Base-by-base conservation (phyloP, 2,797 vertebrate species). In the Sylvia borin region DNA sequence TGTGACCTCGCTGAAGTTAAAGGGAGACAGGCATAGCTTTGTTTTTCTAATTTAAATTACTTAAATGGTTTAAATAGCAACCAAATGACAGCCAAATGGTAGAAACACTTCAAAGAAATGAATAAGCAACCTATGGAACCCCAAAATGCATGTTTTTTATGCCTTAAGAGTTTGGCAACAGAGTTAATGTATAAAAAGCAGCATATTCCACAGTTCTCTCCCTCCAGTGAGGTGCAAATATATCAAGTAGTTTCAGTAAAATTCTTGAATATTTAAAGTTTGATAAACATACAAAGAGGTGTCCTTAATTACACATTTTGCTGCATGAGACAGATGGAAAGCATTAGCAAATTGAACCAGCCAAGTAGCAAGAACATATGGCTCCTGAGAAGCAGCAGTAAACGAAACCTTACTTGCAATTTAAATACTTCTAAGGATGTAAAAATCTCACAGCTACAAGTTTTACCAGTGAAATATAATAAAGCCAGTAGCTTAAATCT, bases 291-390 rank as follows among this genome's bases (percentile, higher is more conserved):
- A 95, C 51, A 94, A 79, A 96, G 92, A 96, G 93, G 90, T 96
- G 93, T 82, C 89, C 83, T 96, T 91, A 96, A 90, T 96, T 91
- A 96, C 77, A 86, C 74, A 57, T 91, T 90, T 92, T 93, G 55
- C 79, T 90, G 82, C 54, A 64, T 3, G 48, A 96, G 91, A 95
- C 92, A 97, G 97, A 97, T 88, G 95, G 93, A 90, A 96, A 95
- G 74, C 67, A 96, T 96, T 92, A 97, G 91, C 96, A 97, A 97
- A 97, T 74, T 24, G 54, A 96, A 97, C 21, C 65, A 94, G 79
- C 73, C 81, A 95, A 96, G 93, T 31, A 97, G 84, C 40, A 95
- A 92, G 87, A 97, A 96, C 96, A 97, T 94, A 95, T 74, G 84
- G 87, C 90, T 96, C 85, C 93, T 74, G 91, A 96, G 92, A 77